Evolutionary conservation across 1,140 invertebrate species (phyloP), one percentile per base, ranked within the genome.

Genomic region (Caerostris extrusa): DNA sequence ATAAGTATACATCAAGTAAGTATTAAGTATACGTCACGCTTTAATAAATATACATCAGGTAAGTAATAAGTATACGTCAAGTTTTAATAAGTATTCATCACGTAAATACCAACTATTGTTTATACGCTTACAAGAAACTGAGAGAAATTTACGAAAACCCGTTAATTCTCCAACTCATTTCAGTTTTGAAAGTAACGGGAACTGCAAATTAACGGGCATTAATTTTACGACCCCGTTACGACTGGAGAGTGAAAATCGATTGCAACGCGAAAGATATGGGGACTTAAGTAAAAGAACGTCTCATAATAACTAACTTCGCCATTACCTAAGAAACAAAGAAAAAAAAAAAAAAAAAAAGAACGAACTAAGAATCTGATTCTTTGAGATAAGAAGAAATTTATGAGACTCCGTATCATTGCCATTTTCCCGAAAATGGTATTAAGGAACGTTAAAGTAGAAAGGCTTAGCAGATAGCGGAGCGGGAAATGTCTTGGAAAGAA

Each of bases 321-420:
- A 90, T 90, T 90, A 60, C 89, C 53, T 8, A 5, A 5, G 89
- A 90, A 90, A 90, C 89, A 90, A 90, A 90, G 89, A 60, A 67
- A 61, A 56, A 64, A 64, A 64, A 7, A 64, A 34, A 34, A 34
- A 34, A 34, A 34, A 34, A 34, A 34, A 34, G 17, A 56, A 10
- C 14, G 19, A 57, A 55, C n/a, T n/a, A 89, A 67, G 90, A 91
- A 82, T 83, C 90, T 91, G 90, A 91, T 91, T 91, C 77, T 2
- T 14, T 4, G 10, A 82, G 90, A 91, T 91, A 91, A 91, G 90
- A 57, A 53, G 81, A 83, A 91, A 91, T 83, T 91, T 91, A 91
- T 81, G 89, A 60, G 19, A 56, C 58, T 60, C 6, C 69, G 64
- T 81, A 90, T 90, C 69, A 90, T 90, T 90, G 17, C 71, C 71